Base-by-base conservation (phyloP, 1,140 invertebrate genomes). In the Magallana gigas region DNA sequence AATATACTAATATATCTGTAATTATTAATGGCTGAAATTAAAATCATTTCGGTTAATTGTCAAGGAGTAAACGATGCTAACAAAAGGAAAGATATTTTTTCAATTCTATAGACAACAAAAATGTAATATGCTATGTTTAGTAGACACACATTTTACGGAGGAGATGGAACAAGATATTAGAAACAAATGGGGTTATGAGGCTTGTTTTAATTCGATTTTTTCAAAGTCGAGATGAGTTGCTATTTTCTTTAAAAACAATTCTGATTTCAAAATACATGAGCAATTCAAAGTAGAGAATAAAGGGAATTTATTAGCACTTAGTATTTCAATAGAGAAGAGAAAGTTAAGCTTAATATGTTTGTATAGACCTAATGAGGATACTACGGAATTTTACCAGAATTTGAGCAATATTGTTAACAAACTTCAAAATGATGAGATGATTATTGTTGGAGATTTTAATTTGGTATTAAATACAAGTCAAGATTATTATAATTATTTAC, bases 111-210 rank as follows among this genome's bases (percentile, higher is more conserved):
- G 58, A 84, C 18, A 76, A 59, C 18, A 88, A 4, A 85, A 88
- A 23, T 76, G 16, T 8, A 76, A 82, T 85, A 85, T 88, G 2
- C 11, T 57, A 1, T 88, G 87, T 82, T 64, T 88, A 68, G 76
- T 85, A 64, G 71, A 88, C 2, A 85, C 84, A 18, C 83, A 88
- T 83, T 88, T 88, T 85, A 64, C 14, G 11, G 14, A 59, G 85
- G 58, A 85, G 64, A 71, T 23, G 57, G 87, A 88, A 83, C 60
- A 82, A 14, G 16, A 23, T 29, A 60, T 82, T 14, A 48, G 18
- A 29, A 56, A 48, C 48, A 0, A 76, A 58, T 81, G 85, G 85
- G 85, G 85, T 1, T 81, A 81, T 60, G 64, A 81, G 14, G 18
- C 59, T 59, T 29, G 48, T 11, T 81, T 81, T 36, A 86, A 59